Base-by-base conservation (phyloP, 2,888 invertebrate species). In the Aethes cnicana region DNA sequence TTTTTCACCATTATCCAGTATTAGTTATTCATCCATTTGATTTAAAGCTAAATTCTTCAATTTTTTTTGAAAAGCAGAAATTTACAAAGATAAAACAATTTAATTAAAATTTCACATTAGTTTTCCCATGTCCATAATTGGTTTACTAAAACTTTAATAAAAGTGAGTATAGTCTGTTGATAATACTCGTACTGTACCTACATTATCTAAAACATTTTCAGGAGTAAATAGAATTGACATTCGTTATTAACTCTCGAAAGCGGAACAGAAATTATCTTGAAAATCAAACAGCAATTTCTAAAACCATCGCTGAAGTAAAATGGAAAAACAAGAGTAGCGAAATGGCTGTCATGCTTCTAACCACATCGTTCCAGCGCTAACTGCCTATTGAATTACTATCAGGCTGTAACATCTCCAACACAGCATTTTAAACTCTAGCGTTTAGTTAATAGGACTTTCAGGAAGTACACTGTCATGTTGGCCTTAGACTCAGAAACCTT, bases 301-400 rank as follows among this genome's bases (percentile, higher is more conserved):
- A 30, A 48, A 61, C 64, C 59, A 59, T 61, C 58, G 57, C 54
- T 54, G 61, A 68, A 57, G 32, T 32, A 12, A 64, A 62, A 60
- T 59, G 57, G 57, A 65, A 62, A 55, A 57, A 62, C 60, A 61
- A 52, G 60, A 55, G 61, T 66, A 69, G 72, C 69, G 69, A 66
- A 74, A 48, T 56, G 58, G 56, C 74, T 72, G 74, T 73, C 80
- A 68, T 63, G 69, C 67, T 66, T 54, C 63, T 55, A 69, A 70
- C 77, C 73, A 69, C 69, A 74, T 69, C 65, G 68, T 64, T 69
- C 59, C 53, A 57, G 49, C 48, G 28, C 14, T 56, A 48, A 54
- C 50, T 44, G 25, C 37, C 37, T 52, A 20, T 42, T 47, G 50
- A 47, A 2, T 30, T 1, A 21, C 20, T 9, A 49, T 4, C 36